Conservation (phyloP, 2,888 invertebrate genomes). For the Drepana falcataria region DNA sequence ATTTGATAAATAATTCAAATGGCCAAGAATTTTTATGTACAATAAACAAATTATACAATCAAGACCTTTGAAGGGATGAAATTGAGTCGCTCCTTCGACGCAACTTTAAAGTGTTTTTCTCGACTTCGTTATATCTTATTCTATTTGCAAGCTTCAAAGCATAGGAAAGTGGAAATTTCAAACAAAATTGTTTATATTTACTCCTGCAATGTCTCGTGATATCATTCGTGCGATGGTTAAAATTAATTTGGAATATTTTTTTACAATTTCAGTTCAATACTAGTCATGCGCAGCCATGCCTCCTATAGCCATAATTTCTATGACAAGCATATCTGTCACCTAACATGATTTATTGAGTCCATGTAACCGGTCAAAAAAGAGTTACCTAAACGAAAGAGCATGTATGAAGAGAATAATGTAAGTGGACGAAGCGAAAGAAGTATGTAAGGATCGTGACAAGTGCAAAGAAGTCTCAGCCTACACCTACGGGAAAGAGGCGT, state of each 20-base stretch:
- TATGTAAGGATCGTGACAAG: too few relatives aligned
- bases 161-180: constrained; percentile 21
- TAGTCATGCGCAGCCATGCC: too few relatives aligned
- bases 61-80: constrained; percentile 32
- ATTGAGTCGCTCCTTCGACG: constrained; percentile 27
- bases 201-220: neutral
- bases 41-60: constrained; percentile 41
- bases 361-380: too few relatives aligned
- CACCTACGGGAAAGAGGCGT: too few relatives aligned
- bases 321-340: too few relatives aligned
- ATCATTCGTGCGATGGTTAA: neutral
- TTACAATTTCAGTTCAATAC: too few relatives aligned
- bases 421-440: too few relatives aligned
- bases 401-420: too few relatives aligned
- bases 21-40: constrained; percentile 12
- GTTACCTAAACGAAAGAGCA: too few relatives aligned
- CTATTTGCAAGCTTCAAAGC: constrained; percentile 37
- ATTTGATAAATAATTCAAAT: neutral
- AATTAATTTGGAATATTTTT: neutral
- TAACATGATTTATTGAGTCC: too few relatives aligned
- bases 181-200: constrained; percentile 28
- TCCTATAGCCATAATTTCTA: too few relatives aligned
- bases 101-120: constrained; percentile 31
- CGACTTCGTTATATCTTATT: constrained; percentile 50
- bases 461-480: too few relatives aligned